Evolutionary conservation across 2,113 vertebrate species (phyloP), one percentile per base, ranked within the genome.

Genomic region (Eulemur macaco): DNA sequence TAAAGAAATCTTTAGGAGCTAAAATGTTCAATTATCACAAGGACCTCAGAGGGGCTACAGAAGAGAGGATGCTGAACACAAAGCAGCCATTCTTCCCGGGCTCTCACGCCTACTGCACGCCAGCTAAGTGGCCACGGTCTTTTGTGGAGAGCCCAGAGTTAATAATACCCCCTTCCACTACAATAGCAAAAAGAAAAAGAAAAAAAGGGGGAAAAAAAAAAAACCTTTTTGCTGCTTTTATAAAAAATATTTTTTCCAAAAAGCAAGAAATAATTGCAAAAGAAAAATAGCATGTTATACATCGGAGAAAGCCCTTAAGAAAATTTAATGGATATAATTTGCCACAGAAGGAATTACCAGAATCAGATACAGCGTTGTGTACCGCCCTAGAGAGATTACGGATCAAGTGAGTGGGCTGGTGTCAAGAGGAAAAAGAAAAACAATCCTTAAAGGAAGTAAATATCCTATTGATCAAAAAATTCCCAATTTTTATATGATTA

Each of bases 261-360:
- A 89, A 82, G 84, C 52, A 88, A 95, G 68, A 96, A 96, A 71
- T 58, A 91, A 90, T 52, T 96, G 63, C 10, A 1, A 71, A 80
- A 83, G 78, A 63, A 92, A 97, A 92, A 78, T 34, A 82, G 71
- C 73, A 37, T 3, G 2, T 4, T 52, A 47, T 71, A 37, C 18
- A 42, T 56, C 9, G 1, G 52, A 85, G 37, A 69, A 27, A 68
- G 34, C 58, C 69, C 81, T 90, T 73, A 88, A 82, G 90, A 69
- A 95, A 85, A 84, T 12, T 34, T 93, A 92, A 29, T 60, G 66
- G 63, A 39, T 88, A 13, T 78, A 81, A 94, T 82, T 94, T 87
- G 27, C 81, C 69, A 52, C 15, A 60, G 64, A 86, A 93, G 73
- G 69, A 76, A 76, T 93, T 80, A 60, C 71, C 50, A 6, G 73